Evolutionary conservation across 2,888 invertebrate genomes (phyloP).

Genomic region (Atrina japonica): DNA sequence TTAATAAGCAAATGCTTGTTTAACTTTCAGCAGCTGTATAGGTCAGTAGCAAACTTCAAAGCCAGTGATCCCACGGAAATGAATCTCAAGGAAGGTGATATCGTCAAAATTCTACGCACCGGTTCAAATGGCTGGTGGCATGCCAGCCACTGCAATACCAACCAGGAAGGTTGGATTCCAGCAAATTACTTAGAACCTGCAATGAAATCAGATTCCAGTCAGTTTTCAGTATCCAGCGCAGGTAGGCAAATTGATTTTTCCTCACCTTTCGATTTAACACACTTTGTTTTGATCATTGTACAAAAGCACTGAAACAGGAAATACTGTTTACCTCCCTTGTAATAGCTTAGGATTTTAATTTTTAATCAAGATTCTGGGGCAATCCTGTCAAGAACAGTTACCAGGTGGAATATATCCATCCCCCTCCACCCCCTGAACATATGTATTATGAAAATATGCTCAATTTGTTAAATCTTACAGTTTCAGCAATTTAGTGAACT

Average conservation of each 20-base stretch:
- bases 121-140: slow-evolving; percentile 99
- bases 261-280: background rate
- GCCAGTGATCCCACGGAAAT: slow-evolving; percentile 95
- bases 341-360: too few species aligned
- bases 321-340: too few species aligned
- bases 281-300: background rate
- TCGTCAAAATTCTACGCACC: slow-evolving; percentile 93
- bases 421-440: too few species aligned
- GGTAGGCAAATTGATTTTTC: slow-evolving; percentile 48
- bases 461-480: too few species aligned
- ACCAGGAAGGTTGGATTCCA: slow-evolving; percentile 93
- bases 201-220: slow-evolving; percentile 55
- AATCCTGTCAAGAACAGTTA: too few species aligned
- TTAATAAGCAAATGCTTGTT: too few species aligned
- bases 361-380: too few species aligned
- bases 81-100: slow-evolving; percentile 93
- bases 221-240: slow-evolving; percentile 64
- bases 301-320: too few species aligned
- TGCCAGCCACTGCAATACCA: slow-evolving; percentile 86
- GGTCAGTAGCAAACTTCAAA: slow-evolving; percentile 95
- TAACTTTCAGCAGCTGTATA: slow-evolving; percentile 89
- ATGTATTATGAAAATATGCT: too few species aligned
- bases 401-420: too few species aligned
- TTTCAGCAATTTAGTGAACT: too few species aligned
- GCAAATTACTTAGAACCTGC: slow-evolving; percentile 88